Evolutionary conservation across 2,113 vertebrate genomes (phyloP).

Genomic region (Eidolon helvum): DNA sequence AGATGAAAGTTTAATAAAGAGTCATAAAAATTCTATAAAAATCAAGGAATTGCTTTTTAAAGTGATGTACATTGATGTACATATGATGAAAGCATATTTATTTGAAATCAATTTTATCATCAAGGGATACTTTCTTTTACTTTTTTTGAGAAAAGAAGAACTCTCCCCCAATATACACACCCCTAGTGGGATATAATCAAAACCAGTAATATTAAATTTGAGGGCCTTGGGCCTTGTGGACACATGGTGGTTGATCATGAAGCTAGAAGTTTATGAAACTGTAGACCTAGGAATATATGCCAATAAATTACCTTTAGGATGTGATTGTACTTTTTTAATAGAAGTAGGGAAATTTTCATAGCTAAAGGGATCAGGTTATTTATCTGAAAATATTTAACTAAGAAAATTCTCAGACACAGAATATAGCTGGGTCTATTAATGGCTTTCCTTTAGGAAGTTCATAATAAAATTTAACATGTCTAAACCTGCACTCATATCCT

Average conservation of each 20-base stretch:
- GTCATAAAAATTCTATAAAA: not conserved
- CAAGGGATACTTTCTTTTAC: not conserved
- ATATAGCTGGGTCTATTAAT: not conserved
- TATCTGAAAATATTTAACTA: constrained; percentile 15
- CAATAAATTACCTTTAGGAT: not conserved
- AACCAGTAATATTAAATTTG: not conserved
- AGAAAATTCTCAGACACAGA: constrained; percentile 2
- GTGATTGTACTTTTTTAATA: not conserved
- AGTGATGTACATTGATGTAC: not conserved
- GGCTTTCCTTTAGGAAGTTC: constrained; percentile 4
- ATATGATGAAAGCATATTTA: not conserved
- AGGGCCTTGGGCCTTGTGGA: not conserved
- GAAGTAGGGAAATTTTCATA: constrained; percentile 1
- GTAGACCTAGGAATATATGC: not conserved
- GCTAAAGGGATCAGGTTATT: not conserved
- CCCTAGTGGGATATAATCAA: not conserved
- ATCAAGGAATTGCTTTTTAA: not conserved
- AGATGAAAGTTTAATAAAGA: not conserved
- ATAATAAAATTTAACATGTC: not conserved
- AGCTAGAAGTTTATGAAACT: not conserved
- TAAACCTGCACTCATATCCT: not conserved
- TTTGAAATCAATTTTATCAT: constrained; percentile 29
- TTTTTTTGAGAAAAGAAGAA: not conserved
- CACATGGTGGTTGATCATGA: not conserved
- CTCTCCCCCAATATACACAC: not conserved